These are phyloP conservation scores for Spondyliosoma cantharus DNA, from an alignment of 2,797 vertebrate genomes.

Conservation along the genomic window DNA sequence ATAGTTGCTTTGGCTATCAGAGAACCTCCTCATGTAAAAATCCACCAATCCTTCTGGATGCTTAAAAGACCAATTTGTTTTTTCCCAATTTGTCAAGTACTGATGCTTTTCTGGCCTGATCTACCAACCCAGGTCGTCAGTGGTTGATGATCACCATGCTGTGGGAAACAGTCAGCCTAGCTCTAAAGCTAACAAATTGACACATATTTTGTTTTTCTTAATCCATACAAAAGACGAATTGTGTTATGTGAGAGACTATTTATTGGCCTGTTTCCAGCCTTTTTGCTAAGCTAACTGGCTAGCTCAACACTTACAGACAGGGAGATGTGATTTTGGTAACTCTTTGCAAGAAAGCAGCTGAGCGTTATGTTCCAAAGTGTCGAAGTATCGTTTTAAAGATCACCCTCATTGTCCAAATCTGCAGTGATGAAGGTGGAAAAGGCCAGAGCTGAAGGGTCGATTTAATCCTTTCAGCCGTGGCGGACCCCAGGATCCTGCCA, in stretches of 20 bases:
- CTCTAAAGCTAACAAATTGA: not conserved
- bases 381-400: slow-evolving; percentile 2
- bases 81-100: too few relatives aligned
- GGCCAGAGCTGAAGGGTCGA: not conserved
- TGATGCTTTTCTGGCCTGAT: too few relatives aligned
- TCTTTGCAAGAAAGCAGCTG: not conserved
- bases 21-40: not conserved
- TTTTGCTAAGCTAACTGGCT: not conserved
- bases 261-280: not conserved
- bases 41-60: slow-evolving; percentile 10
- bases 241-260: not conserved
- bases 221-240: not conserved
- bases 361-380: not conserved
- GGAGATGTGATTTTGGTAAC: not conserved
- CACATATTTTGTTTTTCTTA: not conserved
- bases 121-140: too few relatives aligned
- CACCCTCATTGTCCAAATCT: not conserved
- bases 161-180: not conserved
- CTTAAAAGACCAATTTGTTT: not conserved
- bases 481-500: slow-evolving; percentile 16
- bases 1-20: not conserved
- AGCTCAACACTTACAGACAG: not conserved
- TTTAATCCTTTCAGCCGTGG: slow-evolving; percentile 4
- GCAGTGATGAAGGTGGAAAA: slow-evolving; percentile 3
- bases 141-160: too few relatives aligned